phyloP scores from a whole-genome alignment of 2,113 vertebrate genomes.

The Aptenodytes forsteri region DNA sequence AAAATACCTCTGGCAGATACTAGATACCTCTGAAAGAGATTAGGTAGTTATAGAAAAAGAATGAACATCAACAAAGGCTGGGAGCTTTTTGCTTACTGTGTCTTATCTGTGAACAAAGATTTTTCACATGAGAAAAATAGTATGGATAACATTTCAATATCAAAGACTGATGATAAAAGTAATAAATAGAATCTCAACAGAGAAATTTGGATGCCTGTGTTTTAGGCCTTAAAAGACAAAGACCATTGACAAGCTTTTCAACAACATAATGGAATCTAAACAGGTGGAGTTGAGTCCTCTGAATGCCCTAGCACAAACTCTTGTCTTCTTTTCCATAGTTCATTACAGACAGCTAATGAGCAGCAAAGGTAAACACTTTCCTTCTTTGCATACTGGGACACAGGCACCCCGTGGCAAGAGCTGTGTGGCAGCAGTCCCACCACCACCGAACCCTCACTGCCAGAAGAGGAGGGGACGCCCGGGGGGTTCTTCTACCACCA shows the following conservation, averaged over 20 bases:
- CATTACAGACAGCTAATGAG: neutral
- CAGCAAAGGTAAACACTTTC: neutral
- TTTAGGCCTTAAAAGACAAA: neutral
- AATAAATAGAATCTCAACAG: neutral
- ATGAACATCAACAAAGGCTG: neutral
- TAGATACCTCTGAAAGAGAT: neutral
- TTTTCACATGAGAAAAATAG: neutral
- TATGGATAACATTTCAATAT: neutral
- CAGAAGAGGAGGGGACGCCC: neutral
- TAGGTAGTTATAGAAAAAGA: neutral
- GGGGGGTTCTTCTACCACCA: neutral
- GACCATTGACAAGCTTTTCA: neutral
- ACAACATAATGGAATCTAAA: neutral
- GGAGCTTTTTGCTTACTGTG: neutral
- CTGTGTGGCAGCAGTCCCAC: neutral
- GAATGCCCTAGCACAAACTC: neutral
- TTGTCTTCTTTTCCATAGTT: neutral
- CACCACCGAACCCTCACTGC: accelerated
- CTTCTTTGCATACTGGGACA: neutral
- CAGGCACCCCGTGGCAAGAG: neutral
- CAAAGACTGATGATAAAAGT: neutral
- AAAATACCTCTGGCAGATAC: neutral
- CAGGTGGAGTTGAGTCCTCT: neutral
- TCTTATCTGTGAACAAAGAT: neutral
- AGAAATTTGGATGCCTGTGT: neutral